phyloP scores from a whole-genome alignment of 2,113 vertebrate genomes.

The Climacteris rufus region DNA sequence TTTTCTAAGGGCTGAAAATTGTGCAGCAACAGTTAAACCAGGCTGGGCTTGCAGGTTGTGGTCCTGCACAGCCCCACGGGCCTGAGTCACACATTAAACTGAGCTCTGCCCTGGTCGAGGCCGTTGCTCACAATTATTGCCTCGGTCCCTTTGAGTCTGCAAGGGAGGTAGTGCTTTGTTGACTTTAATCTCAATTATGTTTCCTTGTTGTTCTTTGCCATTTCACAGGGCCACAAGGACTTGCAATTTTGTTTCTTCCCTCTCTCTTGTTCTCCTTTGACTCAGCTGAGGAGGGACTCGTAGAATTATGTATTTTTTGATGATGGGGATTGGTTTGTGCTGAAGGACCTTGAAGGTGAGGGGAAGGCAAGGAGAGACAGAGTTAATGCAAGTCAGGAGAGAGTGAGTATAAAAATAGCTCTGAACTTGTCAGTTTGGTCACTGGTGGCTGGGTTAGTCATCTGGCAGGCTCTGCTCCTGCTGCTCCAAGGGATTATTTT shows the following conservation, averaged over 20 bases:
- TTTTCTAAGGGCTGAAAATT: background rate
- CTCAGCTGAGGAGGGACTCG: background rate
- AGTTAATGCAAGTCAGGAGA: conserved; percentile 55
- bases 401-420: conserved; percentile 54
- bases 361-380: conserved; percentile 6
- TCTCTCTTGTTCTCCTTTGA: background rate
- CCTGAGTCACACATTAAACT: conserved; percentile 5
- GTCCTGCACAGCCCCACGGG: background rate
- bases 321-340: fast-evolving
- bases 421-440: conserved; percentile 42
- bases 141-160: background rate
- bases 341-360: conserved; percentile 17
- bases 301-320: background rate
- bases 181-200: background rate
- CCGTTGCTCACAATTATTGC: background rate
- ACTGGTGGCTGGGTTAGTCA: conserved; percentile 66
- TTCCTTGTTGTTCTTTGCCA: conserved; percentile 4
- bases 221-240: background rate
- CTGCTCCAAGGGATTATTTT: conserved; percentile 45
- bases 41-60: background rate
- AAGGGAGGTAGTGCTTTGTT: background rate
- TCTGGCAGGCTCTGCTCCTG: conserved; percentile 47
- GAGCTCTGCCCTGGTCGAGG: background rate
- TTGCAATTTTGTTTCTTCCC: background rate
- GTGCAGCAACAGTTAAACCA: background rate